These are phyloP conservation scores for Timema cristinae DNA, from an alignment of 2,888 invertebrate genomes.

Conservation along the genomic window DNA sequence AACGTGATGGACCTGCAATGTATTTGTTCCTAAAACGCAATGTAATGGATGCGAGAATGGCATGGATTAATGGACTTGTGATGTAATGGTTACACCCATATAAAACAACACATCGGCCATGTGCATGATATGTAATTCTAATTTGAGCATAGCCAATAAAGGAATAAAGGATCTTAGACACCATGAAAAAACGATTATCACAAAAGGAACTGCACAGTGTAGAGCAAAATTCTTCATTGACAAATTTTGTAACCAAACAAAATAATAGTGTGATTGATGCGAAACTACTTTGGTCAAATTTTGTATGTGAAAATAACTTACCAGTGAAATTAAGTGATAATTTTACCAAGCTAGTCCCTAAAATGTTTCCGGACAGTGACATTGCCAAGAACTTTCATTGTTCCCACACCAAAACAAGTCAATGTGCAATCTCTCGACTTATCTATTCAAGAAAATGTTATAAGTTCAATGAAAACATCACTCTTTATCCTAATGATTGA, in stretches of 20 bases:
- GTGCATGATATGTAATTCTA: slow-evolving; percentile 1
- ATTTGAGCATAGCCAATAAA: not conserved
- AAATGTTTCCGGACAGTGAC: too few species aligned
- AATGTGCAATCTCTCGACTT: not conserved
- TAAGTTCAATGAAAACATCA: not conserved
- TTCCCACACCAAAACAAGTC: not conserved
- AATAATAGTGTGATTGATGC: slow-evolving; percentile 1
- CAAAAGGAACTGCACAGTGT: not conserved
- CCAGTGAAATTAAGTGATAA: too few species aligned
- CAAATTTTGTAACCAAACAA: not conserved
- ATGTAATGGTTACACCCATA: too few species aligned
- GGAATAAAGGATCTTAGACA: not conserved
- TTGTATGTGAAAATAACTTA: too few species aligned
- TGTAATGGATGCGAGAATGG: too few species aligned
- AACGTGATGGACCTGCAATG: too few species aligned
- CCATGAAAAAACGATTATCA: not conserved
- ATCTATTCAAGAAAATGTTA: not conserved
- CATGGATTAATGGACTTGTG: too few species aligned
- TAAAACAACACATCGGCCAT: not conserved
- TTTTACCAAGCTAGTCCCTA: too few species aligned
- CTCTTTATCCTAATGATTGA: slow-evolving; percentile 3
- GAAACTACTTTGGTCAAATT: not conserved
- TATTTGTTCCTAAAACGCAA: too few species aligned
- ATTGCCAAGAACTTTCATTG: not conserved
- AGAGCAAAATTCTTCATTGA: not conserved